Conservation (phyloP, 2,888 invertebrate species). For the Cyclophora albipunctata region DNA sequence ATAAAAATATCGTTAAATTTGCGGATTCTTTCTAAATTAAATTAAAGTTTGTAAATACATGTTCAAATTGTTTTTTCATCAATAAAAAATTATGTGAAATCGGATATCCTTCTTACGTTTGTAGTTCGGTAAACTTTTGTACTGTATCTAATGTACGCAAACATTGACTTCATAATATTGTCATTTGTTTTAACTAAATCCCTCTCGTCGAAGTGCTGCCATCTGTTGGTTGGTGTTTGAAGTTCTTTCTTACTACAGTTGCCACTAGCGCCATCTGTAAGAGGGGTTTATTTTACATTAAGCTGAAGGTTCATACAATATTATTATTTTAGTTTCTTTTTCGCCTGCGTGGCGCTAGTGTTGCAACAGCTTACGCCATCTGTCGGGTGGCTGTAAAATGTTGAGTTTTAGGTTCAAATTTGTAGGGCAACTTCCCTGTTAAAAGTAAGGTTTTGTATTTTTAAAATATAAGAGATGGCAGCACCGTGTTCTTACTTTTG, state of each 20-base stretch:
- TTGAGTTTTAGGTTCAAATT: neutral
- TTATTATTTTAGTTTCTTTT: neutral
- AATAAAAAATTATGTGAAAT: too few relatives aligned
- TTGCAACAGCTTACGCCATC: constrained; percentile 6
- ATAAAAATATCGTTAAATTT: too few relatives aligned
- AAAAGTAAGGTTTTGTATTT: neutral
- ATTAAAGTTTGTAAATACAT: too few relatives aligned
- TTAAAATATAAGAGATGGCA: neutral
- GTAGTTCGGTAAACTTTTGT: neutral
- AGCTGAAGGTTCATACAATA: too few relatives aligned
- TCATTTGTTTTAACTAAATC: neutral
- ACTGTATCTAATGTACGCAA: neutral
- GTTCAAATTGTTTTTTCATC: too few relatives aligned
- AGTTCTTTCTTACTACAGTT: too few relatives aligned
- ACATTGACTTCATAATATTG: too few relatives aligned
- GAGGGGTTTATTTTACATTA: too few relatives aligned
- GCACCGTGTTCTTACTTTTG: neutral
- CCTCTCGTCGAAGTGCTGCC: neutral
- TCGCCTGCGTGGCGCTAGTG: too few relatives aligned
- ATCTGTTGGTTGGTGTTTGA: neutral
- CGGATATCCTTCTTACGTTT: too few relatives aligned
- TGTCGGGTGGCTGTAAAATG: constrained; percentile 1
- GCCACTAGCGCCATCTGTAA: too few relatives aligned
- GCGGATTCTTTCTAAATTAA: too few relatives aligned
- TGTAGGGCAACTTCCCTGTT: neutral